Evolutionary conservation across 2,113 vertebrate species (phyloP).

Genomic region (Labeo catla): DNA sequence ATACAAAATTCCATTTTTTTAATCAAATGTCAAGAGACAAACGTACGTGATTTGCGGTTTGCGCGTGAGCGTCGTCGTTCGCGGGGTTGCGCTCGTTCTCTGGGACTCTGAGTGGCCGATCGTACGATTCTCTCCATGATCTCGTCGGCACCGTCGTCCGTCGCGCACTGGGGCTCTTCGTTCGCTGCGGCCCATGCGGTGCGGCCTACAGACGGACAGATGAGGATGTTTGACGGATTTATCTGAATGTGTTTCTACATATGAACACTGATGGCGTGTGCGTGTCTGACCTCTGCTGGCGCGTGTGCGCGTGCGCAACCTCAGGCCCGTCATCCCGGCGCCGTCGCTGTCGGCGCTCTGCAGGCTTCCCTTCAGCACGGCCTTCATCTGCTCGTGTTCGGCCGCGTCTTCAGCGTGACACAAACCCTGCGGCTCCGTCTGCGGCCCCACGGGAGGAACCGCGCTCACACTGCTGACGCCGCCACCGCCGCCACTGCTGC

Average conservation of each 20-base stretch:
- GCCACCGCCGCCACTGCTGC: conserved; percentile 51
- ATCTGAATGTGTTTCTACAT: not conserved
- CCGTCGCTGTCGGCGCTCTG: conserved; percentile 69
- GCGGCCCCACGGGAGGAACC: conserved; percentile 64
- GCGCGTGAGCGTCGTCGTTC: conserved; percentile 93
- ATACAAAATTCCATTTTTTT: too few species aligned
- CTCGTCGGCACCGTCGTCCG: conserved; percentile 89
- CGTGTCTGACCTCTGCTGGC: conserved; percentile 76
- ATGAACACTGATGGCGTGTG: not conserved
- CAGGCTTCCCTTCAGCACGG: conserved; percentile 83
- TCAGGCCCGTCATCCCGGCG: conserved; percentile 71
- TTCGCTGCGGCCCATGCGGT: conserved; percentile 72
- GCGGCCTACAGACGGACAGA: conserved; percentile 76
- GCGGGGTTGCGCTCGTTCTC: conserved; percentile 85
- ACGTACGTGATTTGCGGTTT: conserved; percentile 92
- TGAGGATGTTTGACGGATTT: not conserved
- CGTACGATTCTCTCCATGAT: conserved; percentile 99
- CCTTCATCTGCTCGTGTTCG: conserved; percentile 94
- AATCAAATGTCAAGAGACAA: not conserved
- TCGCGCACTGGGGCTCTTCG: conserved; percentile 79
- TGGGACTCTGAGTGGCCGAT: conserved; percentile 92
- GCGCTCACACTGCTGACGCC: conserved; percentile 44
- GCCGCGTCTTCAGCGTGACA: conserved; percentile 83
- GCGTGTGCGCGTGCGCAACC: conserved; percentile 82
- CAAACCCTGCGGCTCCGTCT: conserved; percentile 80